These are phyloP conservation scores for Pluvianellus socialis DNA, from an alignment of 2,113 vertebrate genomes.

Conservation along the genomic window DNA sequence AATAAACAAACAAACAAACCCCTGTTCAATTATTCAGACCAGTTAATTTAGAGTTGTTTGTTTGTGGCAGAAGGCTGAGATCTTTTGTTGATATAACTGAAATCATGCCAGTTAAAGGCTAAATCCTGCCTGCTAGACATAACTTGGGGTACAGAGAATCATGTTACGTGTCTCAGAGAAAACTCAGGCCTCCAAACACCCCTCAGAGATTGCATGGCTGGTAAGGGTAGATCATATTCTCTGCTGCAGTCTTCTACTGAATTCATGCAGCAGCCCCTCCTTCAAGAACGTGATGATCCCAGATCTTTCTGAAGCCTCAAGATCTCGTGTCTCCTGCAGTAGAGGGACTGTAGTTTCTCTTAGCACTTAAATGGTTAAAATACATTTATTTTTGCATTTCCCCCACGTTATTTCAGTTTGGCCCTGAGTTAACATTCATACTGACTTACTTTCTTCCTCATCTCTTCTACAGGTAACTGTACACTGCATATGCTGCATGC, in stretches of 20 bases:
- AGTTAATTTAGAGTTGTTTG: constrained; percentile 58
- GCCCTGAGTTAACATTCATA: neutral
- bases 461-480: neutral
- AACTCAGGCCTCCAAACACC: neutral
- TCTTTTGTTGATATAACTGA: constrained; percentile 52
- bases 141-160: neutral
- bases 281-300: neutral
- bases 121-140: constrained; percentile 41
- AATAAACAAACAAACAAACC: constrained; percentile 58
- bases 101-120: constrained; percentile 30
- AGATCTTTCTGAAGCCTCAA: neutral
- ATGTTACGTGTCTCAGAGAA: neutral
- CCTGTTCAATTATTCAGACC: constrained; percentile 37
- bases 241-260: neutral
- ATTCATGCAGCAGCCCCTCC: neutral
- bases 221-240: neutral
- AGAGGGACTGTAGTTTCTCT: neutral
- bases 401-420: neutral
- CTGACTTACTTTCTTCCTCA: neutral
- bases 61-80: constrained; percentile 29
- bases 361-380: neutral
- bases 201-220: neutral
- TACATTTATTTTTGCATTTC: neutral
- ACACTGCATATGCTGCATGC: neutral
- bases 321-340: neutral